A percentile compares a stretch with the other conserved stretches of the same genome.
Evolutionary conservation across 2,888 invertebrate species (phyloP).

Genomic region (Azorinus chamasolen): DNA sequence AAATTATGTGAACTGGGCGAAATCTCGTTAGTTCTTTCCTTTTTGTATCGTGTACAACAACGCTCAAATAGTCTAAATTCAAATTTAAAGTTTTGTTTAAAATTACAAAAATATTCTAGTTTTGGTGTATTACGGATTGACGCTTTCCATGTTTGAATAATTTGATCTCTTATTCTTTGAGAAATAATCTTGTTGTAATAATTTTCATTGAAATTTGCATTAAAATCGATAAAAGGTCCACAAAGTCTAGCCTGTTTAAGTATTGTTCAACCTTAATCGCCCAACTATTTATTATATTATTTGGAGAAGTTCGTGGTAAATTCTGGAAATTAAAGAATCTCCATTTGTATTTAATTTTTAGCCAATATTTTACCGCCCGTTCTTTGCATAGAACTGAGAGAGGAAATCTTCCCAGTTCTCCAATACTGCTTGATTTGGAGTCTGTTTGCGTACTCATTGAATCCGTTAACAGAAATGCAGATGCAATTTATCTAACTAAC

Average conservation of each 20-base stretch:
- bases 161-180: neutral
- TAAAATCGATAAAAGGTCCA: neutral
- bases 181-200: neutral
- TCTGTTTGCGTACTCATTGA: too few species aligned
- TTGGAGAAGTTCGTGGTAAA: neutral
- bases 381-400: too few species aligned
- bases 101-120: neutral
- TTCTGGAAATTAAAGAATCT: neutral
- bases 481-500: too few species aligned
- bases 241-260: neutral
- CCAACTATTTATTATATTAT: neutral
- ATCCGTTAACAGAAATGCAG: too few species aligned
- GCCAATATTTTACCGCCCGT: neutral
- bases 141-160: neutral
- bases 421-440: too few species aligned
- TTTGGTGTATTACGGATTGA: neutral
- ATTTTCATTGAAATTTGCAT: too few species aligned
- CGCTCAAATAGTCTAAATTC: constrained; percentile 3
- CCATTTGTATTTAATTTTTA: neutral
- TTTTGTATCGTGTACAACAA: neutral
- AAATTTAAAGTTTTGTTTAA: constrained; percentile 2
- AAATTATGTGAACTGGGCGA: neutral
- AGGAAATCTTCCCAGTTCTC: too few species aligned
- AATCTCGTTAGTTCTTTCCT: neutral
- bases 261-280: neutral